Base-by-base conservation (phyloP, 2,113 vertebrate species). In the Oncorhynchus keta region DNA sequence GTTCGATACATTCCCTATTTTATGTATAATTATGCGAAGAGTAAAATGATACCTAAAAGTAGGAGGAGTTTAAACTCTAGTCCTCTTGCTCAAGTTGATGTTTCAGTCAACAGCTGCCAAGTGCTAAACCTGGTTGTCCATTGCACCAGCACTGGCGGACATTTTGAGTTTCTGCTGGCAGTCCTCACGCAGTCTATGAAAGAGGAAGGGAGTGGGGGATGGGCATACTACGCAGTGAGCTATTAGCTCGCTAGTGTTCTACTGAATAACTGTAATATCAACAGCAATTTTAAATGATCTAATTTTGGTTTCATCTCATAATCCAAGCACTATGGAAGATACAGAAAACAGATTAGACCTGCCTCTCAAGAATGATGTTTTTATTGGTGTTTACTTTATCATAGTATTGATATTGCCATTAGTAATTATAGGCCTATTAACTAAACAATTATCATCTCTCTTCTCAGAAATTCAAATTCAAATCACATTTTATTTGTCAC, bases 101-200 rank as follows among this genome's bases (percentile, higher is more conserved):
- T 73, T 77, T 51, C 64, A 89, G 68, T 5, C 72, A 79, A 49
- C 51, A 83, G 30, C 11, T 73, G 51, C 14, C 24, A 35, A 57
- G 73, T 86, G 78, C 79, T 89, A 81, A 77, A 85, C 85, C 80
- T 24, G 83, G 82, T 85, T 87, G 80, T 85, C 45, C 77, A n/a
- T 80, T 88, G 83, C 77, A 87, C 12, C 80, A 89, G 84, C 82
- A 70, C 89, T 87, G 89, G 91, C 87, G 87, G 91, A 91, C 91
- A 92, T 91, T 90, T 93, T 93, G 84, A 85, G 87, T 85, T 83
- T 87, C 79, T 90, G 80, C 82, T 87, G 74, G 61, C 22, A 64
- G 61, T 64, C 20, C 5, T 22, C 7, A 64, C 5, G 2, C n/a
- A 35, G 2, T 70, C 20, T 22, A 70, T 68, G 35, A 22, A 69